Evolutionary conservation across 2,113 vertebrate species (phyloP), one percentile per base, ranked within the genome.

Genomic region (Sebastes fasciatus): DNA sequence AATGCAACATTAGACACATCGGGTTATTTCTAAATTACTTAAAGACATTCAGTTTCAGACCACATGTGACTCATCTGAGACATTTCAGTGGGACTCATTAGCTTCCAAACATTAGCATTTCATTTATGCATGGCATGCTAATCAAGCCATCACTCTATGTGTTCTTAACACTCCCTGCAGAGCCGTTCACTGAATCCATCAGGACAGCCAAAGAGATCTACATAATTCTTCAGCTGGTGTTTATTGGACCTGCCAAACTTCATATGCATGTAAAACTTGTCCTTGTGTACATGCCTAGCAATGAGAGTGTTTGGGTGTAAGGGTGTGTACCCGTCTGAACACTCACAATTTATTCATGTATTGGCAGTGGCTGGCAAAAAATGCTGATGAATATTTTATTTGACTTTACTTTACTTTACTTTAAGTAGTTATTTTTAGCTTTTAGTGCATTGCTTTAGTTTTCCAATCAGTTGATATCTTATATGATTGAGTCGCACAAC

Each of bases 91-190:
- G 69, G 82, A 65, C 64, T 85, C 64, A 83, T 79, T 84, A 75
- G 86, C 42, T 64, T 55, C 54, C 8, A 75, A 83, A 79, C 51
- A 87, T 87, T 69, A 79, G 60, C 70, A 61, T 82, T 79, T 79
- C 74, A 87, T 86, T 82, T 80, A 89, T 79, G 85, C 84, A 74
- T 72, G 77, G 6, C 21, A 74, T 71, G 71, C 71, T 89, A 72
- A 88, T 87, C 76, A 67, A 60, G 19, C 46, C 13, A 63, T 34
- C 34, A 72, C 65, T 52, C 48, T 55, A 61, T 71, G 76, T 76
- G 61, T 80, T 72, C 64, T 85, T 76, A 83, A 76, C 48, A 51
- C 16, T 83, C 75, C 84, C 68, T 63, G 69, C 49, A 68, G 74
- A 79, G 66, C 26, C 74, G 48, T 73, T 66, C 77, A 76, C 43